Percentiles rank a stretch among this genome's conserved stretches.
phyloP scores from a whole-genome alignment of 1,140 invertebrate genomes.

The Drosophila yakuba region DNA sequence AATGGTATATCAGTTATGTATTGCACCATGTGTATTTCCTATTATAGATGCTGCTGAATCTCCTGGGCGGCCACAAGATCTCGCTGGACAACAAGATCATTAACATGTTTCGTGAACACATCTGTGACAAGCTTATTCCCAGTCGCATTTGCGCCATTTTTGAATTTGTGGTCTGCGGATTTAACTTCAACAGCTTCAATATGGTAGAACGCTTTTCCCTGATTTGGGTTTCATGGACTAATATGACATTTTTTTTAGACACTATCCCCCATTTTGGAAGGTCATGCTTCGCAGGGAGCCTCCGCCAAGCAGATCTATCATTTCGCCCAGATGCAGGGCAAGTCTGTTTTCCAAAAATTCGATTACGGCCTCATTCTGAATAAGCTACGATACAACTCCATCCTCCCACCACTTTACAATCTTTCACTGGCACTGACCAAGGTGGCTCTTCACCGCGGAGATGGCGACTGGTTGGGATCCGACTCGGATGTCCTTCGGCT shows the following conservation, averaged over 20 bases:
- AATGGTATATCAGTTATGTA: not conserved
- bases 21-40: not conserved
- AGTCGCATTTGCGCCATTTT: conserved; percentile 55
- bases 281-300: conserved; percentile 49
- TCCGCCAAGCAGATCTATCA: conserved; percentile 44
- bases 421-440: conserved; percentile 17
- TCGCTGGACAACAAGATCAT: conserved; percentile 22
- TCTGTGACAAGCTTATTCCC: not conserved
- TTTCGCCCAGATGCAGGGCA: conserved; percentile 32
- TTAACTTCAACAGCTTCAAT: conserved; percentile 52
- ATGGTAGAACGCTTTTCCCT: not conserved
- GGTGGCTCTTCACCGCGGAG: conserved; percentile 26
- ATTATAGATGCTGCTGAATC: conserved; percentile 18
- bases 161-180: conserved; percentile 48
- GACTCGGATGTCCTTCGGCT: conserved; percentile 4
- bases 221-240: not conserved
- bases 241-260: conserved; percentile 17
- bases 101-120: conserved; percentile 3
- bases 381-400: not conserved
- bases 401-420: conserved; percentile 28
- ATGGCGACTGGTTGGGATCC: conserved; percentile 37
- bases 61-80: conserved; percentile 39
- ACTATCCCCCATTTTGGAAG: conserved; percentile 26
- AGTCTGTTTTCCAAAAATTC: conserved; percentile 13
- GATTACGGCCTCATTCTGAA: conserved; percentile 23